Conservation (phyloP, 2,888 invertebrate genomes). For the Drosophila limbata region DNA sequence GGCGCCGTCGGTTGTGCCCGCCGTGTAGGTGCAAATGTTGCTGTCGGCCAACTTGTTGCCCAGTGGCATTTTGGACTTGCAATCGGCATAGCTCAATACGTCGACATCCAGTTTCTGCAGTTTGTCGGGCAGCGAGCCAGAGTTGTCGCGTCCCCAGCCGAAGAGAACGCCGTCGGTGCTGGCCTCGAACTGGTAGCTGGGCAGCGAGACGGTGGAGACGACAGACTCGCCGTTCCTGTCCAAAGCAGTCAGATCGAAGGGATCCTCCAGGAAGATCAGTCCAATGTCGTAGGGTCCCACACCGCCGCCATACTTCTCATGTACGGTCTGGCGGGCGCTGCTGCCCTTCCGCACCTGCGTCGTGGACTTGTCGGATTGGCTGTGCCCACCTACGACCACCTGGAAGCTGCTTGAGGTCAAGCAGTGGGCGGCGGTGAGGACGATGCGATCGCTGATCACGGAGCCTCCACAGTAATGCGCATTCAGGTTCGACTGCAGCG, state of each 20-base stretch:
- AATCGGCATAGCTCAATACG: slow-evolving; percentile 63
- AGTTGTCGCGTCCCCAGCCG: slow-evolving; percentile 82
- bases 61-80: slow-evolving; percentile 62
- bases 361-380: slow-evolving; percentile 58
- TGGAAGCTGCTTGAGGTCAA: slow-evolving; percentile 53
- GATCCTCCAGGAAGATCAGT: slow-evolving; percentile 81
- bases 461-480: slow-evolving; percentile 85
- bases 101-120: slow-evolving; percentile 75
- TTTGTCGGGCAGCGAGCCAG: slow-evolving; percentile 59
- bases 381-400: slow-evolving; percentile 84
- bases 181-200: slow-evolving; percentile 55
- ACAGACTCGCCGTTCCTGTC: slow-evolving; percentile 67
- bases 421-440: slow-evolving; percentile 85
- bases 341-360: slow-evolving; percentile 71
- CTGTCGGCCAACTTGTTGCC: slow-evolving; percentile 45
- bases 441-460: slow-evolving; percentile 70
- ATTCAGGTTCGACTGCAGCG: slow-evolving; percentile 59
- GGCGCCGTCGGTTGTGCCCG: slow-evolving; percentile 83
- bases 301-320: slow-evolving; percentile 82
- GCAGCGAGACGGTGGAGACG: slow-evolving; percentile 61
- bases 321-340: slow-evolving; percentile 63
- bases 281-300: slow-evolving; percentile 87
- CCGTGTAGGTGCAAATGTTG: slow-evolving; percentile 78
- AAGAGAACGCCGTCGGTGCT: slow-evolving; percentile 64
- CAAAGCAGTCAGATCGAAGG: slow-evolving; percentile 74